Base-by-base conservation (phyloP, 1,140 invertebrate species). In the Plectrocnemia conspersa region DNA sequence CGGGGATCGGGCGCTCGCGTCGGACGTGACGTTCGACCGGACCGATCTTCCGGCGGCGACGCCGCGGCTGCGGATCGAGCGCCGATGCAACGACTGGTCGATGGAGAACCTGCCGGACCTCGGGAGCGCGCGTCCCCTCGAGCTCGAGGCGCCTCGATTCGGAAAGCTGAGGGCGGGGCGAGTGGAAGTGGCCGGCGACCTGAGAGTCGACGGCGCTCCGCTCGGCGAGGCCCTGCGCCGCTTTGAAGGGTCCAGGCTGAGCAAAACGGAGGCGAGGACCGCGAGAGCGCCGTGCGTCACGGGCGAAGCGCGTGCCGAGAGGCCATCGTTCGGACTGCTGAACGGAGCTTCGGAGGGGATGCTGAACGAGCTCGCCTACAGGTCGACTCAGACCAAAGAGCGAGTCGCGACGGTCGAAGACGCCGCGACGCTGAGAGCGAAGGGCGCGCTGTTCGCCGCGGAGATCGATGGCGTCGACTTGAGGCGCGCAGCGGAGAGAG, bases 1-100 rank as follows among this genome's bases (percentile, higher is more conserved):
- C 21, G 68, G 62, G 25, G 64, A 69, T 42, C 66, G 70, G 60
- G 46, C 50, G 4, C 16, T 61, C 6, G 38, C 44, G 35, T 47
- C 50, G 11, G 40, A 61, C 46, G 21, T 61, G 38, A 45, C 36
- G 45, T 61, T 61, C 42, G 47, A 59, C 42, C 16, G 18, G 44
- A n/a, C 40, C 13, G 53, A 59, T 46, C 33, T 49, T 36, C 46
- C 11, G 27, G 42, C 23, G 35, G 29, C 2, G n/a, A 16, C 3
- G 25, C 29, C 4, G 9, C 13, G n/a, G 7, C 11, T 35, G 22
- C 29, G 10, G 11, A 2, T 48, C 36, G 36, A 53, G 40, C 32
- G 32, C 53, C n/a, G 13, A 6, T 61, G 59, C 24, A 61, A 61
- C 24, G 25, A 61, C 33, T 61, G 59, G 59, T 22, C 22, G 25